These are phyloP conservation scores for Homarus gammarus DNA, from an alignment of 2,888 invertebrate species.

Conservation along the genomic window DNA sequence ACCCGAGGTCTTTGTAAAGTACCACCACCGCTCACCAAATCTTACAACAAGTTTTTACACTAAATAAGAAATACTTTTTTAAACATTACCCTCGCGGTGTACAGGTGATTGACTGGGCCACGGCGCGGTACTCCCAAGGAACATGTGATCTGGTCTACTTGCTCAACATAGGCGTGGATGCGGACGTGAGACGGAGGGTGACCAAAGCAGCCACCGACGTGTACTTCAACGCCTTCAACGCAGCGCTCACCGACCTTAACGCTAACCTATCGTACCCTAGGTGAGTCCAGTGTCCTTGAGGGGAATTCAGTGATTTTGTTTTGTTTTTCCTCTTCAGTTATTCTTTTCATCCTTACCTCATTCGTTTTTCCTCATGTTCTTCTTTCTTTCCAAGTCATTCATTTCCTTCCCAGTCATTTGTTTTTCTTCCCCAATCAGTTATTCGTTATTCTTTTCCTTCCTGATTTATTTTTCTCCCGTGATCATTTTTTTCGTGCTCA, in stretches of 20 bases:
- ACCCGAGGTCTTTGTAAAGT: not conserved
- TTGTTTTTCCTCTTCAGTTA: not conserved
- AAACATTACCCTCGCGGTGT: no score
- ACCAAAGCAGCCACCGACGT: conserved; percentile 1
- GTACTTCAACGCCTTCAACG: conserved; percentile 39
- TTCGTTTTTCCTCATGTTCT: no score
- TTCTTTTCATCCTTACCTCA: no score
- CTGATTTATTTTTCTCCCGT: no score
- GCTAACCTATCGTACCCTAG: conserved; percentile 30
- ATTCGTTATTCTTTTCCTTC: no score
- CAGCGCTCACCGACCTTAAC: conserved; percentile 34
- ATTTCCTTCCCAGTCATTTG: not conserved
- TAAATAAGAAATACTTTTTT: not conserved
- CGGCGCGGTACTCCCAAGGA: conserved; percentile 41
- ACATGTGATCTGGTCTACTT: conserved; percentile 37
- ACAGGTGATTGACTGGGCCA: conserved; percentile 49
- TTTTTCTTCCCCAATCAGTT: no score
- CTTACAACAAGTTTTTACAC: not conserved
- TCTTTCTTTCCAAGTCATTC: no score
- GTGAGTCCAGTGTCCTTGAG: not conserved
- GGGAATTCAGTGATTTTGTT: not conserved
- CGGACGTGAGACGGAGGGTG: conserved; percentile 21
- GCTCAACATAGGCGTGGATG: conserved; percentile 21
- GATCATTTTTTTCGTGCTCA: no score
- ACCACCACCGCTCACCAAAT: not conserved